These are phyloP conservation scores for Echinometra lucunter DNA, from an alignment of 53 echinoderm and acorn worm species.

Conservation along the genomic window DNA sequence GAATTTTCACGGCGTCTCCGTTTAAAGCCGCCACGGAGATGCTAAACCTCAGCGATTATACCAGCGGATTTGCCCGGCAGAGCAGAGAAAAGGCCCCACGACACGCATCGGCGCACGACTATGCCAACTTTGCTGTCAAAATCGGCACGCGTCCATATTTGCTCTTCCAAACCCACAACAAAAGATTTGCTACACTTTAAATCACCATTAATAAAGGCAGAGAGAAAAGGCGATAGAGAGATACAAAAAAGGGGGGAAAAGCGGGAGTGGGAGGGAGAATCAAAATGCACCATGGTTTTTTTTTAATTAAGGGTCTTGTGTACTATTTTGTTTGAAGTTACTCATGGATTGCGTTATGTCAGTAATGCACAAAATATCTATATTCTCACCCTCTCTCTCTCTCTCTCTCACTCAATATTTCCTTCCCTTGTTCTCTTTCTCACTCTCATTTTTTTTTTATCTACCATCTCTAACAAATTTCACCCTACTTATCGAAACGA, in stretches of 20 bases:
- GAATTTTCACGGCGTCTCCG: conserved; percentile 53
- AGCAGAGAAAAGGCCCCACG: conserved; percentile 15
- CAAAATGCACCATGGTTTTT: conserved; percentile 38
- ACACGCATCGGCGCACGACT: conserved; percentile 54
- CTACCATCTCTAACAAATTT: neutral
- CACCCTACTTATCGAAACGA: neutral
- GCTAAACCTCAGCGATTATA: conserved; percentile 52
- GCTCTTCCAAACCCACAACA: conserved; percentile 50
- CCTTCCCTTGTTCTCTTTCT: neutral
- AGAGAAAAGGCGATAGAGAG: neutral
- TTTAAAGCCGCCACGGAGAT: conserved; percentile 20
- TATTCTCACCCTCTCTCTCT: neutral
- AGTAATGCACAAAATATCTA: neutral
- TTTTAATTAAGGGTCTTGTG: conserved; percentile 65
- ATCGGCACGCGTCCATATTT: conserved; percentile 63
- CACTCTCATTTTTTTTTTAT: neutral
- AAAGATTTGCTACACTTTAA: conserved; percentile 68
- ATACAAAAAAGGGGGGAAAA: neutral
- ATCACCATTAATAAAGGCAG: conserved; percentile 54
- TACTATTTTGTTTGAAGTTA: conserved; percentile 60
- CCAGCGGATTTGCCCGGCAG: neutral
- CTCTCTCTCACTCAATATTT: no score
- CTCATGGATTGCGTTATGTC: conserved; percentile 49
- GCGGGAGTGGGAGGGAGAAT: conserved; percentile 9
- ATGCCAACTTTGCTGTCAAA: conserved; percentile 57